phyloP scores from a whole-genome alignment of 2,113 vertebrate species.

The Lichenostomus cassidix region DNA sequence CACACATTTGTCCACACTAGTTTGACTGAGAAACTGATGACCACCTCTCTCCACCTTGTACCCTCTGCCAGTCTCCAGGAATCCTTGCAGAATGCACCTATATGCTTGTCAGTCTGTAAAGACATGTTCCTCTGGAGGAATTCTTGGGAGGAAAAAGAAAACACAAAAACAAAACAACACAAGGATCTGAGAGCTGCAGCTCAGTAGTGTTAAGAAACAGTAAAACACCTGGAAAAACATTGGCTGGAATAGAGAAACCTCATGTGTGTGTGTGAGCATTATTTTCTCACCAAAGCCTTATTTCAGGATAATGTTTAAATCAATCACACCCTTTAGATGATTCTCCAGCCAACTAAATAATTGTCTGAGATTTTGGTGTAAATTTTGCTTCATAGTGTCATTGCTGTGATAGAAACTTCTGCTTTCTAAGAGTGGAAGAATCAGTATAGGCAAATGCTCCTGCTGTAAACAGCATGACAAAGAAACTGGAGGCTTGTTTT shows the following conservation, averaged over 20 bases:
- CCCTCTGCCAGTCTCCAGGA: neutral
- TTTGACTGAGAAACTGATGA: neutral
- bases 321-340: neutral
- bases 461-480: neutral
- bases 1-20: neutral
- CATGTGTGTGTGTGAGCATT: neutral
- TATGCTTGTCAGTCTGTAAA: neutral
- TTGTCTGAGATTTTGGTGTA: neutral
- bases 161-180: neutral
- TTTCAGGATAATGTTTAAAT: neutral
- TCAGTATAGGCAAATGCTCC: neutral
- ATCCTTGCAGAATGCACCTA: neutral
- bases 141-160: neutral
- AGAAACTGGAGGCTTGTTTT: neutral
- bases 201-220: neutral
- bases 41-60: neutral
- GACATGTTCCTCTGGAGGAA: neutral
- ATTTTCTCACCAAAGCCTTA: neutral
- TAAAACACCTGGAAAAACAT: constrained; percentile 23
- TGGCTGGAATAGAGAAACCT: neutral
- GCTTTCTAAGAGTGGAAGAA: neutral
- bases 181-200: neutral
- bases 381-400: neutral
- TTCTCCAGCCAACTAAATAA: neutral
- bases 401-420: neutral